Conservation (phyloP, 2,797 vertebrate genomes). For the Rhincodon typus region DNA sequence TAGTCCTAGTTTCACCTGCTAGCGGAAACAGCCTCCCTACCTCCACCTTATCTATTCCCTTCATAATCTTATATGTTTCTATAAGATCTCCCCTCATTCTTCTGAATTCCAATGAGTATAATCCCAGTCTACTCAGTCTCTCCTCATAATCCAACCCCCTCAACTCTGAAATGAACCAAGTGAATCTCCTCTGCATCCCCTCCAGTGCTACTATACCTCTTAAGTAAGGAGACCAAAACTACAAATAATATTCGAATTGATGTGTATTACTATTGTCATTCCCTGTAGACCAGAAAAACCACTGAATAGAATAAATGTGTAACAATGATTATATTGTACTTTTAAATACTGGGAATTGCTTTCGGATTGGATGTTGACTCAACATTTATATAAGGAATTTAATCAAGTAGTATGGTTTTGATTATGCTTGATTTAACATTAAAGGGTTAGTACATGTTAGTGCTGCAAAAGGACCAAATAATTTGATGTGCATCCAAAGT, state of each 20-base stretch:
- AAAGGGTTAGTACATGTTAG: not conserved
- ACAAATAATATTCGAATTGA: not conserved
- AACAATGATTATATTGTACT: not conserved
- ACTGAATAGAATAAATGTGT: not conserved
- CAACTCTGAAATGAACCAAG: too few relatives aligned
- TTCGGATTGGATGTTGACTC: not conserved
- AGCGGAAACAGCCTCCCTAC: too few relatives aligned
- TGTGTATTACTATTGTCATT: not conserved
- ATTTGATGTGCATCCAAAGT: not conserved
- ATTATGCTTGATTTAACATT: not conserved
- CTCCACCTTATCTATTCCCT: too few relatives aligned
- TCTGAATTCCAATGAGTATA: too few relatives aligned
- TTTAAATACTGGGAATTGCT: not conserved
- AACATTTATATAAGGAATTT: not conserved
- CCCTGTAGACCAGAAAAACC: not conserved
- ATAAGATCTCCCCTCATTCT: too few relatives aligned
- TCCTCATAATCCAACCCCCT: too few relatives aligned
- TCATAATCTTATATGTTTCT: too few relatives aligned
- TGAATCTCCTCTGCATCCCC: too few relatives aligned
- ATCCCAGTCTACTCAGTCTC: too few relatives aligned
- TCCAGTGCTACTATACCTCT: too few relatives aligned
- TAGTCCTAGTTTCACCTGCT: too few relatives aligned
- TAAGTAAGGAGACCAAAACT: not conserved
- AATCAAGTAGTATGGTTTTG: not conserved
- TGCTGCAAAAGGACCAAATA: not conserved